Evolutionary conservation across 2,797 vertebrate genomes (phyloP).

Genomic region (Pygocentrus nattereri): DNA sequence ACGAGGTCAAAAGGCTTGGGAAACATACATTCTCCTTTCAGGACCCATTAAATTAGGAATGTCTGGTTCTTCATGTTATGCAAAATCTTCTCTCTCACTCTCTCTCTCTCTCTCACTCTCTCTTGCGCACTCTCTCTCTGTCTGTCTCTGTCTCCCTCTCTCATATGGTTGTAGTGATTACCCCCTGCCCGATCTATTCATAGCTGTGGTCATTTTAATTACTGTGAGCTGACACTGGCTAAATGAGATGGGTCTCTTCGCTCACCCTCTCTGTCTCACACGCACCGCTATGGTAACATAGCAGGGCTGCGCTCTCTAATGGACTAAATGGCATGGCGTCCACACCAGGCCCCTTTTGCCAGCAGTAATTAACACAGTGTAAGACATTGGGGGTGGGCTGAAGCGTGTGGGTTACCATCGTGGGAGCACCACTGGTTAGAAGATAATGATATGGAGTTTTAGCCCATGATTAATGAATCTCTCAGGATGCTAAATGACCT

Average conservation of each 20-base stretch:
- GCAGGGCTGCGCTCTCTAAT: slow-evolving; percentile 22
- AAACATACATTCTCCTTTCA: background rate
- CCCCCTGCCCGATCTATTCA: slow-evolving; percentile 28
- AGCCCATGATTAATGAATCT: slow-evolving; percentile 31
- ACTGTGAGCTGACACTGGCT: slow-evolving; percentile 33
- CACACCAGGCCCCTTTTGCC: slow-evolving; percentile 19
- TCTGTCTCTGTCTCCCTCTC: background rate
- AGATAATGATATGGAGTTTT: slow-evolving; percentile 33
- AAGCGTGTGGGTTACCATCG: background rate
- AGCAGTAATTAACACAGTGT: slow-evolving; percentile 40
- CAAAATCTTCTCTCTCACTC: background rate
- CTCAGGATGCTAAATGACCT: slow-evolving; percentile 34
- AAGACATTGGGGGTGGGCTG: slow-evolving; percentile 10
- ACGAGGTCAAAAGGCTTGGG: background rate
- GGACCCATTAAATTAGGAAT: slow-evolving; percentile 5
- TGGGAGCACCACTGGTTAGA: slow-evolving; percentile 26
- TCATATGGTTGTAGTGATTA: slow-evolving; percentile 26
- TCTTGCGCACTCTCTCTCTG: slow-evolving; percentile 2
- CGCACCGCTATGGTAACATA: slow-evolving; percentile 32
- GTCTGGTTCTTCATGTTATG: slow-evolving; percentile 6
- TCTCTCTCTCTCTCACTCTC: background rate
- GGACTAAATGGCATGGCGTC: slow-evolving; percentile 27
- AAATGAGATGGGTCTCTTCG: slow-evolving; percentile 37
- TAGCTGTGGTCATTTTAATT: slow-evolving; percentile 42
- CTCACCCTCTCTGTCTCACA: slow-evolving; percentile 13